A percentile compares a stretch with the other conserved stretches of the same genome.
Conservation (phyloP, 2,113 vertebrate genomes). For the Anolis sagrei region DNA sequence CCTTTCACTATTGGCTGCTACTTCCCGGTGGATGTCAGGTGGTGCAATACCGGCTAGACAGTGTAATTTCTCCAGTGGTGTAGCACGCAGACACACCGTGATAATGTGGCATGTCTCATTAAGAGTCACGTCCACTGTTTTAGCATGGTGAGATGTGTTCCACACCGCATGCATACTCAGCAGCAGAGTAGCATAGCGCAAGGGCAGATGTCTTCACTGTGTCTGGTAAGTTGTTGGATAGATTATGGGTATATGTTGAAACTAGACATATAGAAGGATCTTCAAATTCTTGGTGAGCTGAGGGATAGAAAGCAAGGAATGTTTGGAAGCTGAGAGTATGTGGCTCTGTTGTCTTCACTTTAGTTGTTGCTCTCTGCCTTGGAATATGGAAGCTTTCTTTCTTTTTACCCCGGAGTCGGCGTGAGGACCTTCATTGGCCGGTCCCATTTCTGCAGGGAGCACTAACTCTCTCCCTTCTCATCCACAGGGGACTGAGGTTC, state of each 20-base stretch:
- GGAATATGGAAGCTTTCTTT: neutral
- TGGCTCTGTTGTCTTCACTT: neutral
- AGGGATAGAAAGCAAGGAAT: neutral
- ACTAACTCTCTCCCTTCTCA: neutral
- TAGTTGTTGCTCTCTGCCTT: neutral
- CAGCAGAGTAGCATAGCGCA: no score
- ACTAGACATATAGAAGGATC: neutral
- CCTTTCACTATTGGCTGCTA: no score
- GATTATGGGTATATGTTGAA: neutral
- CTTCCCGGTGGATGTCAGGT: no score
- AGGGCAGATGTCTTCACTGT: no score
- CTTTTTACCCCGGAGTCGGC: neutral
- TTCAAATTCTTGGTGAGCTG: neutral
- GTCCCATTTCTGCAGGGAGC: neutral
- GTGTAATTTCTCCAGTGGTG: no score
- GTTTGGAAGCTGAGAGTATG: neutral
- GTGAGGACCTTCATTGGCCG: neutral
- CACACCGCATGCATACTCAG: no score
- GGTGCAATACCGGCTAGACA: no score
- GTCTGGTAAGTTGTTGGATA: neutral
- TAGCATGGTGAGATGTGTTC: no score
- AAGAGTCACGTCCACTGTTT: no score
- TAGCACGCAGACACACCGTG: no score
- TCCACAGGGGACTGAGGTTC: constrained; percentile 88
- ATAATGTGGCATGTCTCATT: no score